A percentile compares a stretch with the other conserved stretches of the same genome.
Evolutionary conservation across 1,140 invertebrate species (phyloP).

Genomic region (Hetaerina americana): DNA sequence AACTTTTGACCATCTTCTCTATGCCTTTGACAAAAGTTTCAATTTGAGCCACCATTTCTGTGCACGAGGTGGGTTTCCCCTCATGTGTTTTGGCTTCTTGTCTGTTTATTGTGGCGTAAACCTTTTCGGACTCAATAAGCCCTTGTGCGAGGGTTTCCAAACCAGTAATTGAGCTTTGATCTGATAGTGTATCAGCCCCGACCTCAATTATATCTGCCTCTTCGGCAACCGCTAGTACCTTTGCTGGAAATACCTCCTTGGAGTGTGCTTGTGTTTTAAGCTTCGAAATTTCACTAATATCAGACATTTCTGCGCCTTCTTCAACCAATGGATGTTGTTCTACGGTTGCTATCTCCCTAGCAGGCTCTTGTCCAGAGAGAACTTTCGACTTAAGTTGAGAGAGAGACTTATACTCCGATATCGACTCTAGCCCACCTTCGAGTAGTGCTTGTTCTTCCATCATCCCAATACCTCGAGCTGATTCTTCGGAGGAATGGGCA

Average conservation of each 20-base stretch:
- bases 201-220: not conserved
- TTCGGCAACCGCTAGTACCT: not conserved
- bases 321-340: not conserved
- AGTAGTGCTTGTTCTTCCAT: not conserved
- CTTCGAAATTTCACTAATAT: not conserved
- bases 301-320: not conserved
- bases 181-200: not conserved
- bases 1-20: not conserved
- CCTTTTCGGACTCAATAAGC: slow-evolving; percentile 33
- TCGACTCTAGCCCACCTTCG: not conserved
- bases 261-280: not conserved
- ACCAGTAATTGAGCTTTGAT: slow-evolving; percentile 33
- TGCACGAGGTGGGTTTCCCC: not conserved
- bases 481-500: slow-evolving; percentile 10
- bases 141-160: slow-evolving; percentile 34
- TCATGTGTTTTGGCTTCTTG: not conserved
- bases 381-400: not conserved
- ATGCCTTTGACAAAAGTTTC: not conserved
- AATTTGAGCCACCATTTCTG: not conserved
- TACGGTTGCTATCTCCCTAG: not conserved
- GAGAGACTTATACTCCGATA: not conserved
- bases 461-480: not conserved
- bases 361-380: not conserved
- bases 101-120: slow-evolving; percentile 28
- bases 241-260: not conserved